Percentiles rank a stretch among this genome's conserved stretches.
Conservation (phyloP, 2,113 vertebrate genomes). For the Polypterus bichir region DNA sequence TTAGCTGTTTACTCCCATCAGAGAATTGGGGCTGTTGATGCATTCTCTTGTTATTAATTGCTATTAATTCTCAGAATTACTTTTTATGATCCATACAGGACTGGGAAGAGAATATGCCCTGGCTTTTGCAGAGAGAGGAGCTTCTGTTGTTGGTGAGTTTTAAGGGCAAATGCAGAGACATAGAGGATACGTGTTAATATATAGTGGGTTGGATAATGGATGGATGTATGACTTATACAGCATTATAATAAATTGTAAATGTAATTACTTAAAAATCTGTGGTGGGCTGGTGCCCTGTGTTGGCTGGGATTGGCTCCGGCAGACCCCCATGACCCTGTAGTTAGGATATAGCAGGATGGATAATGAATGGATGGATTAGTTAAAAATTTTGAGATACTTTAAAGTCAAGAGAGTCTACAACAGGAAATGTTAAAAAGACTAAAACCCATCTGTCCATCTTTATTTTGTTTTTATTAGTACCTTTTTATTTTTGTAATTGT, state of each 20-base stretch:
- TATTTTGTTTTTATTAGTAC: too few relatives aligned
- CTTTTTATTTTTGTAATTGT: too few relatives aligned
- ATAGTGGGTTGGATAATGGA: background rate
- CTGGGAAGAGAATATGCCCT: slow-evolving; percentile 84
- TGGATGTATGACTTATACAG: background rate
- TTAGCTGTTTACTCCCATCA: background rate
- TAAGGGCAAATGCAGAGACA: background rate
- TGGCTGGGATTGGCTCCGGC: too few relatives aligned
- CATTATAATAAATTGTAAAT: background rate
- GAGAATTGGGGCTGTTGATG: background rate
- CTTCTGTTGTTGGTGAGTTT: slow-evolving; percentile 79
- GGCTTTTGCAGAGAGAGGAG: slow-evolving; percentile 88
- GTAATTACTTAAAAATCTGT: background rate
- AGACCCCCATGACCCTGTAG: too few relatives aligned
- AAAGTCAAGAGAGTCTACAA: too few relatives aligned
- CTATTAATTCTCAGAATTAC: background rate
- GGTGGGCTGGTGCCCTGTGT: too few relatives aligned
- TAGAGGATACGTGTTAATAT: background rate
- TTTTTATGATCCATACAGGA: slow-evolving; percentile 45
- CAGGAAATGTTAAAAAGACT: too few relatives aligned
- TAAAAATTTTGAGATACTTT: too few relatives aligned
- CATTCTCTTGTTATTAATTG: background rate
- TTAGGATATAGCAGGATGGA: too few relatives aligned
- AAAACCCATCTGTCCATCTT: too few relatives aligned
- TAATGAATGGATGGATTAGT: too few relatives aligned